Evolutionary conservation across 1,140 invertebrate species (phyloP), one percentile per base, ranked within the genome.

Genomic region (Rhagoletis pomonella): DNA sequence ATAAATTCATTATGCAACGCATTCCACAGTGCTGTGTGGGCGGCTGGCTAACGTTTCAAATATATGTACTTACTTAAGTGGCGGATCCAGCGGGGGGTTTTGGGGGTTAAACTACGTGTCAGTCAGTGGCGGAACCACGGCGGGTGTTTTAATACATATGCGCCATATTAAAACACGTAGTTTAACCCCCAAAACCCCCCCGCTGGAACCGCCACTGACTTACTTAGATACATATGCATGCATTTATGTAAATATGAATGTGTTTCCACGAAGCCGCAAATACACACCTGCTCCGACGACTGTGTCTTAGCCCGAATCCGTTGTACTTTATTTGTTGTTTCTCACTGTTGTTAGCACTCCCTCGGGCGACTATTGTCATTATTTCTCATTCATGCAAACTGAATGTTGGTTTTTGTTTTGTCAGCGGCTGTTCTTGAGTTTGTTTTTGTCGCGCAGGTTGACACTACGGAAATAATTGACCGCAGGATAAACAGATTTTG

Each of bases 401-500:
- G 64, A 3, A 4, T 39, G 67, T 42, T 55, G 50, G 50, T 55
- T 55, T 29, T n/a, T 73, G 42, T 47, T 29, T 29, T 73, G 67
- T 47, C 67, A 44, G 14, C 44, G 42, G 39, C 7, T 73, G 29
- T 67, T 0, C 58, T 59, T 59, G 58, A 6, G 58, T 59, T 62
- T 12, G 60, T 62, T 12, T 4, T 14, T 73, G 39, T 17, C 67
- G 29, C 14, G 39, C 14, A 42, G 47, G 67, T 73, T 73, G 67
- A 73, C 67, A 47, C 67, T 73, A 39, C 44, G 67, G 5, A 73
- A 73, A 73, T 73, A 73, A 73, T 73, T 44, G 67, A 73, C 42
- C 67, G 42, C 67, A 73, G 42, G 67, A 73, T 73, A 73, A 73
- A 44, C 67, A 44, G 67, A 42, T 73, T 73, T 73, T 47, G 67